Base-by-base conservation (phyloP, 1,140 invertebrate species). In the Sinonovacula constricta region DNA sequence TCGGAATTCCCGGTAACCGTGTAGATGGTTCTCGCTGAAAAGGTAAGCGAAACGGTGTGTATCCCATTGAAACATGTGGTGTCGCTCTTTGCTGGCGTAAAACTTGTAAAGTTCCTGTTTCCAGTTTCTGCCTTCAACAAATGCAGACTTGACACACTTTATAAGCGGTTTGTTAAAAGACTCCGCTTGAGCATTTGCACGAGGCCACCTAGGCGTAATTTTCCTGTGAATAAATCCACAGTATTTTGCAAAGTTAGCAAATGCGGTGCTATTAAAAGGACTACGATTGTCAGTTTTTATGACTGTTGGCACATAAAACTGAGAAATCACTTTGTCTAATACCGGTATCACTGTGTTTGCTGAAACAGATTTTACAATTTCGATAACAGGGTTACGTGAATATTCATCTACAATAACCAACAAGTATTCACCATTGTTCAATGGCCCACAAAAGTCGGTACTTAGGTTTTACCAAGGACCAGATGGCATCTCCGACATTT, bases 401-500 rank as follows among this genome's bases (percentile, higher is more conserved):
- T 85, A 87, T 66, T 88, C 83, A 80, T 88, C 85, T 4, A 83
- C 77, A 22, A 88, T 53, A 3, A 87, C 88, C 22, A 87, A 51
- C 18, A 87, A 67, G 56, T 84, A 83, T 24, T 87, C 68, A 22
- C 81, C 81, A 30, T n/a, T 68, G n/a, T 82, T 84, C 7, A 88
- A 33, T n/a, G 87, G 83, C 39, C 85, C 83, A 69, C 77, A 85
- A 65, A 88, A 86, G 56, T 88, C 87, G 10, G 84, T 77, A 59
- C 81, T 82, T n/a, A 88, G 45, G 26, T 79, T 84, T 81, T 49
- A 28, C 87, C 86, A 88, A 53, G 82, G 84, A 49, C 59, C 82
- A 22, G 12, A 12, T 57, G 69, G 81, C 22, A 83, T 31, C 34
- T 70, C 62, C 2, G 80, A 81, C 82, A 86, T 78, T 31, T 70